phyloP scores from a whole-genome alignment of 37 sponge, comb jelly and placozoan species.

The Amphimedon queenslandica region DNA sequence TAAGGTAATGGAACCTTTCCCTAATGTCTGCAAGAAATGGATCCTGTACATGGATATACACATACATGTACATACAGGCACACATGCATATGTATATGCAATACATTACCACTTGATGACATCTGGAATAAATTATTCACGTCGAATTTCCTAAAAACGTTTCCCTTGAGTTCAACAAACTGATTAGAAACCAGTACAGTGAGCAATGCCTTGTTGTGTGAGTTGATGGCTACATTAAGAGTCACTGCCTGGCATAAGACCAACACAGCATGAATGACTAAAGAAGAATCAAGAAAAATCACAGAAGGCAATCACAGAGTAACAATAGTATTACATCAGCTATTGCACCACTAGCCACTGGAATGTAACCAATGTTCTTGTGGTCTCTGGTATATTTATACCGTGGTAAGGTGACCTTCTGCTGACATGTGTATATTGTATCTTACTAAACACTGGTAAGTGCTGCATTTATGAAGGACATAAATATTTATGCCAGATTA shows the following conservation, averaged over 20 bases:
- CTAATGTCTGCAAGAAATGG: constrained; percentile 59
- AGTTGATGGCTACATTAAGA: constrained; percentile 96
- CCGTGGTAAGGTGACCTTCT: too few species aligned
- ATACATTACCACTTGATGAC: constrained; percentile 75
- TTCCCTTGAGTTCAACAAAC: constrained; percentile 97
- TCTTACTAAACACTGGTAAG: too few species aligned
- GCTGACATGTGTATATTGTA: too few species aligned
- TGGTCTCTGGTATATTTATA: too few species aligned
- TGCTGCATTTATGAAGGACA: too few species aligned
- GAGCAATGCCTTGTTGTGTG: constrained; percentile 32
- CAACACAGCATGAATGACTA: constrained; percentile 72
- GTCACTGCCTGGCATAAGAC: constrained; percentile 75
- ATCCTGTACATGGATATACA: not conserved
- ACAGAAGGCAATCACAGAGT: too few species aligned
- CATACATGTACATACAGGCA: constrained; percentile 2
- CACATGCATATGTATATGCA: not conserved
- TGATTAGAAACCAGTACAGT: constrained; percentile 93
- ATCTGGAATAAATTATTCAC: constrained; percentile 90
- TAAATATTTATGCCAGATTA: too few species aligned
- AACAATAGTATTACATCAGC: too few species aligned
- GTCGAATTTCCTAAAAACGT: constrained; percentile 95
- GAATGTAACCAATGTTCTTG: too few species aligned
- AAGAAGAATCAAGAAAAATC: too few species aligned
- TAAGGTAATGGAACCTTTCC: constrained; percentile 78
- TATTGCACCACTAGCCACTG: too few species aligned